Evolutionary conservation across 2,113 vertebrate genomes (phyloP), one percentile per base, ranked within the genome.

Genomic region (Ramphastos sulfuratus): DNA sequence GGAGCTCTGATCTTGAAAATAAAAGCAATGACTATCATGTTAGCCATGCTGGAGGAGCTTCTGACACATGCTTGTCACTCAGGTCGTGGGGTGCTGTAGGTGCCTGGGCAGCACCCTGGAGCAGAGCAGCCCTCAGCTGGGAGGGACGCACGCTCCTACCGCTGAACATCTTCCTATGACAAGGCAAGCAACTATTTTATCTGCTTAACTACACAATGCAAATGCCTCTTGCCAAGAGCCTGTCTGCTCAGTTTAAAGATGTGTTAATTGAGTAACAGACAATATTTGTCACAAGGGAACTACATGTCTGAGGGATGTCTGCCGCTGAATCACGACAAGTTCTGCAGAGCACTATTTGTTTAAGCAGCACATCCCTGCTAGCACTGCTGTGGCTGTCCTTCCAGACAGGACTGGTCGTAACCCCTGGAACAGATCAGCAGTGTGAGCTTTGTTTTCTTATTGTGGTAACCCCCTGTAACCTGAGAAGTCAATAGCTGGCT

Each of bases 401-500:
- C 97, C 96, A 96, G 97, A 94, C 96, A 97, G 95, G 89, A 95
- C 96, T 89, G 89, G 92, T 92, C 90, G 7, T 92, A 93, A 89
- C 92, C 96, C 78, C 90, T 55, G 28, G 90, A 97, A 93, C 14
- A 96, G 94, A 96, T 96, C 85, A 89, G 87, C 91, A 94, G 59
- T 76, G 69, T 89, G 90, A 97, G 86, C 58, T 91, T 94, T 71
- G 37, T 84, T 94, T 78, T 92, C 76, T 91, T 92, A 77, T 96
- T 97, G 97, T 88, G 97, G 97, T 95, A 75, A 66, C 79, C 74
- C 74, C 77, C 65, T 94, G 97, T 95, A 97, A 98, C 64, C 75
- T 52, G 91, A 98, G 95, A 97, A 93, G 96, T 96, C 96, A 97
- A 97, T 94, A 95, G 94, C 92, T 95, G 94, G 95, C 77, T 87